phyloP scores from a whole-genome alignment of 2,888 invertebrate species.

The Hipparchia semele region DNA sequence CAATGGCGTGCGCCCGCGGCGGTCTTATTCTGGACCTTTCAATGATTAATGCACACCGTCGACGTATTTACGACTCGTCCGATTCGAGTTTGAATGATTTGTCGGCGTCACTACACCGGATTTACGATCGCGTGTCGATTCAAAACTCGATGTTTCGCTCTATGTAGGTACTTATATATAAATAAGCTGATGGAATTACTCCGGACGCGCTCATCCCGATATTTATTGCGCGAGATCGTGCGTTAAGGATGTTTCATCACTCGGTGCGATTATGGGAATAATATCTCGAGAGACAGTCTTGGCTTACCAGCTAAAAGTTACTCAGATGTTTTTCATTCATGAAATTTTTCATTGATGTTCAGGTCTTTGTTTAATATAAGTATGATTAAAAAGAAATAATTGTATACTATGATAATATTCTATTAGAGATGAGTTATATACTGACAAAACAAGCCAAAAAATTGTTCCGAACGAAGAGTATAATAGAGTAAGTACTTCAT shows the following conservation, averaged over 20 bases:
- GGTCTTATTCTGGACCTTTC: constrained; percentile 66
- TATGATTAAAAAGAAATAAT: no score
- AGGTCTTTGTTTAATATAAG: no score
- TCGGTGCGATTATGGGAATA: background rate
- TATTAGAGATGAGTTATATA: no score
- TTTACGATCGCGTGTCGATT: constrained; percentile 71
- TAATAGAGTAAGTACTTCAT: no score
- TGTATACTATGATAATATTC: no score
- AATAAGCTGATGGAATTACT: constrained; percentile 23
- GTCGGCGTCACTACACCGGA: constrained; percentile 69
- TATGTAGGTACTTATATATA: background rate
- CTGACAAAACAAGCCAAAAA: no score
- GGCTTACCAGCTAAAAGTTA: background rate
- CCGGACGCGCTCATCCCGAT: constrained; percentile 12
- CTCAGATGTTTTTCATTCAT: no score
- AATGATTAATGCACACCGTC: constrained; percentile 74
- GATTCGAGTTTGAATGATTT: constrained; percentile 77
- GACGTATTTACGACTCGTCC: constrained; percentile 72
- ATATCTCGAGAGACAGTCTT: background rate
- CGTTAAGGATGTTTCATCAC: constrained; percentile 3
- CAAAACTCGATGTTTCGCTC: constrained; percentile 24
- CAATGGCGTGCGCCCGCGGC: constrained; percentile 72
- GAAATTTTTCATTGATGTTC: no score
- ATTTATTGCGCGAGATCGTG: constrained; percentile 10
- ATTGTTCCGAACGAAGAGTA: no score